Evolutionary conservation across 1,140 invertebrate species (phyloP), one percentile per base, ranked within the genome.

Genomic region (Chelonus insularis): DNA sequence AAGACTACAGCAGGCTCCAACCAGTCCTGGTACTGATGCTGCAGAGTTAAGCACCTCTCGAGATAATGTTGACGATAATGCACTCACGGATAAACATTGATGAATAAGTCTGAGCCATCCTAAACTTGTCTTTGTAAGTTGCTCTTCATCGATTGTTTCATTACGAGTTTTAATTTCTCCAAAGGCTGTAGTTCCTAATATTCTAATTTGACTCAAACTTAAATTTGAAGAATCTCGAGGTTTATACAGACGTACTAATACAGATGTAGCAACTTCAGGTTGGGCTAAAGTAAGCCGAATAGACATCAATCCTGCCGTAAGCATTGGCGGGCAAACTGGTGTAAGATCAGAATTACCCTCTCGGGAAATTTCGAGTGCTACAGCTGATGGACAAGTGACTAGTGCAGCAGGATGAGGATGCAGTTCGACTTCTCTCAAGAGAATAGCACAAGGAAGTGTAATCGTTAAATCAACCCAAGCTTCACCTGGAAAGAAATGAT

Each of bases 401-500:
- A 95, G 80, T 32, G 91, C 90, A 7, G 90, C 88, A 43, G 91
- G 86, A 76, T 97, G 93, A 5, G 94, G 94, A 72, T 94, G 89
- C 34, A 96, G 81, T 67, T 95, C 93, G 7, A 97, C 89, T 83
- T 96, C 93, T 71, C 88, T 89, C n/a, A 96, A 78, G 48, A 95
- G 80, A 68, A 95, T 87, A n/a, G 94, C 93, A 74, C 92, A 95
- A 1, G 93, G 94, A 65, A 96, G 78, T n/a, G 88, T 89, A 16
- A 96, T 86, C 4, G 88, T 91, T 4, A 96, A 83, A 74, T 95
- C 93, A 0, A 95, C 89, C 81, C 90, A 92, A 7, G 87, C 87
- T 80, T 96, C 94, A 67, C 94, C 92, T 0, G 92, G 92, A 78
- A 93, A 94, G 80, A 95, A 97, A 78, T 96, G 92, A 78, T 96